Evolutionary conservation across 2,888 invertebrate genomes (phyloP).

Genomic region (Campoplex nolae): DNA sequence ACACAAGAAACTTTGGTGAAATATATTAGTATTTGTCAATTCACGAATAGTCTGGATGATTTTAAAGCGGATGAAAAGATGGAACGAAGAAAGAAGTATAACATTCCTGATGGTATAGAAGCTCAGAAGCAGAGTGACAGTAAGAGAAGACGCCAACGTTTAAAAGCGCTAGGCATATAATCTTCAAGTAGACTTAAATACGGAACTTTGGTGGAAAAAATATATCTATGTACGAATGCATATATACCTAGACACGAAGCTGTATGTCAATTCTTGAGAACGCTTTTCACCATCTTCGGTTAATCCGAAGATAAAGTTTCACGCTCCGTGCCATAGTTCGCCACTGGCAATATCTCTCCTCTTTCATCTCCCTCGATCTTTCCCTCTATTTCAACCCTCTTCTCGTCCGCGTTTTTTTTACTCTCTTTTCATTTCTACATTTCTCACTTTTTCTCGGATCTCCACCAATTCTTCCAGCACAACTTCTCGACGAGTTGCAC

Average conservation of each 20-base stretch:
- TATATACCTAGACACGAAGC: constrained; percentile 9
- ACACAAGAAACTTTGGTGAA: neutral
- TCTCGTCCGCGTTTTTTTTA: constrained; percentile 4
- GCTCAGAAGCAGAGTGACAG: constrained; percentile 25
- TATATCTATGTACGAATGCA: constrained; percentile 10
- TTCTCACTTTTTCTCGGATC: constrained; percentile 45
- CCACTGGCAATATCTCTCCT: constrained; percentile 64
- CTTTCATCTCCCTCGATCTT: constrained; percentile 51
- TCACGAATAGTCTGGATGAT: constrained; percentile 5
- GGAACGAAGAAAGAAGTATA: constrained; percentile 34
- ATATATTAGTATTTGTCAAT: neutral
- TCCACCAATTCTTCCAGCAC: constrained; percentile 33
- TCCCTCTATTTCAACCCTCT: constrained; percentile 26
- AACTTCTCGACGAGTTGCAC: constrained; percentile 60
- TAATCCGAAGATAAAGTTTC: constrained; percentile 71
- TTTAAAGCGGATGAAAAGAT: neutral
- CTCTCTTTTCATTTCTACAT: constrained; percentile 27
- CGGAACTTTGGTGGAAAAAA: constrained; percentile 55
- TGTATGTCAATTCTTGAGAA: constrained; percentile 38
- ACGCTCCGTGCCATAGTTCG: constrained; percentile 65
- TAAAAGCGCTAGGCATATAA: constrained; percentile 64
- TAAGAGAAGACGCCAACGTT: constrained; percentile 44
- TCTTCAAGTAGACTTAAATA: constrained; percentile 60
- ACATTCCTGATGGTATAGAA: constrained; percentile 32
- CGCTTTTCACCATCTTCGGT: constrained; percentile 69